Conservation (phyloP, 1,140 invertebrate species). For the Lepidurus apus region DNA sequence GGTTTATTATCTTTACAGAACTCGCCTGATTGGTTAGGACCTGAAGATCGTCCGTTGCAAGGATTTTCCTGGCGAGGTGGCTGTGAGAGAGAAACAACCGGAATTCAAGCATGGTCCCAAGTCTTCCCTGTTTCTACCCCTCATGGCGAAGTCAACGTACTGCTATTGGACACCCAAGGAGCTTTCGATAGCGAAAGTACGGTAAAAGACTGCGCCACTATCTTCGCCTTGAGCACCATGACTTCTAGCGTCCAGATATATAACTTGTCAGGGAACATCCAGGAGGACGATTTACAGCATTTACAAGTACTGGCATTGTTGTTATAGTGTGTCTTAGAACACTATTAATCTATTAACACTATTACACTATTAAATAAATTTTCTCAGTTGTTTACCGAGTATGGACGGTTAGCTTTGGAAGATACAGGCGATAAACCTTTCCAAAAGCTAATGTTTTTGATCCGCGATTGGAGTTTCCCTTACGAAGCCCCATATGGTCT, state of each 20-base stretch:
- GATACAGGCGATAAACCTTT: slow-evolving; percentile 86
- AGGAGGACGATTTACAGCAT: slow-evolving; percentile 94
- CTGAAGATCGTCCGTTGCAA: slow-evolving; percentile 44
- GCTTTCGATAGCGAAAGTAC: slow-evolving; percentile 95
- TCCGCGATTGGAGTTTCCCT: slow-evolving; percentile 97
- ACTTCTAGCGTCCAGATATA: slow-evolving; percentile 94
- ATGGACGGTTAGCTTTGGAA: slow-evolving; percentile 87
- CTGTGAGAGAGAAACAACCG: slow-evolving; percentile 55
- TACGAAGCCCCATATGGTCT: slow-evolving; percentile 92
- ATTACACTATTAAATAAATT: too few relatives aligned
- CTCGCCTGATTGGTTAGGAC: slow-evolving; percentile 47
- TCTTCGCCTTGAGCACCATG: slow-evolving; percentile 94
- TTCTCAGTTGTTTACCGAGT: slow-evolving; percentile 86
- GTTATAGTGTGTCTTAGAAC: neutral
- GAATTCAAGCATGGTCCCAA: slow-evolving; percentile 56
- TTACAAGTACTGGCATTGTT: slow-evolving; percentile 59
- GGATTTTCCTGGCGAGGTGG: slow-evolving; percentile 54
- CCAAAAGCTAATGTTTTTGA: slow-evolving; percentile 89
- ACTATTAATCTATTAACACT: slow-evolving; percentile 31
- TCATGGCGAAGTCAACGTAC: slow-evolving; percentile 62
- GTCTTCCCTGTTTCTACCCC: slow-evolving; percentile 49
- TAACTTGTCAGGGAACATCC: slow-evolving; percentile 91
- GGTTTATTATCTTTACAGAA: slow-evolving; percentile 35
- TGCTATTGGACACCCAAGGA: slow-evolving; percentile 95
- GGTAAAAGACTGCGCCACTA: slow-evolving; percentile 90